These are phyloP conservation scores for Periparus ater DNA, from an alignment of 2,797 vertebrate genomes.

Conservation along the genomic window DNA sequence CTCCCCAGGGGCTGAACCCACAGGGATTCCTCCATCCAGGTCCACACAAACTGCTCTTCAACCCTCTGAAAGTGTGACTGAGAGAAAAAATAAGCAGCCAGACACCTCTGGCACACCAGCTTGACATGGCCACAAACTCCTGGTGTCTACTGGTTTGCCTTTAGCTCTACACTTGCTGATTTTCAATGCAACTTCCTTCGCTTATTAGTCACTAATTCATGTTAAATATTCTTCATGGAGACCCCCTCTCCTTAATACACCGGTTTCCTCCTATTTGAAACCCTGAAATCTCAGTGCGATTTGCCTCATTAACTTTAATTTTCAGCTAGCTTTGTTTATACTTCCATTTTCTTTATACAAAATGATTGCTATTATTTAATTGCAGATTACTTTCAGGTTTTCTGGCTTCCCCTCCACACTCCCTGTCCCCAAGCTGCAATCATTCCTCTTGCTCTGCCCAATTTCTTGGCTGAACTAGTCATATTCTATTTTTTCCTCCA, in stretches of 20 bases:
- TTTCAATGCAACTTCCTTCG: neutral
- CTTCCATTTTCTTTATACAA: neutral
- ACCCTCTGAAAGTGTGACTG: accelerated
- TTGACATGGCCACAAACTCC: neutral
- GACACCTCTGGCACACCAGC: neutral
- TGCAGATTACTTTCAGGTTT: neutral
- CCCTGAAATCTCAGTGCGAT: neutral
- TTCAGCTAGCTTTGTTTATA: neutral
- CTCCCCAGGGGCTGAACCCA: neutral
- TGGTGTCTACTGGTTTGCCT: accelerated
- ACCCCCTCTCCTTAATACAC: neutral
- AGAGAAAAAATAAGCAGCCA: neutral
- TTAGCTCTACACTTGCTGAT: neutral
- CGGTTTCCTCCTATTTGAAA: neutral
- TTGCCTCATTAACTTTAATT: neutral
- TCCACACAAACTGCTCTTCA: neutral
- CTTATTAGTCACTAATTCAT: neutral
- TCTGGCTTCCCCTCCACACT: neutral
- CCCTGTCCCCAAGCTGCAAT: neutral
- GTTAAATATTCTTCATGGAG: neutral
- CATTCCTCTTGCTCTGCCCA: neutral
- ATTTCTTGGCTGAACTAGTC: neutral
- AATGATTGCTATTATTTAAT: neutral
- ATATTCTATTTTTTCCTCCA: neutral
- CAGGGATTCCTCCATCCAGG: neutral